Conservation (phyloP, 2,888 invertebrate genomes). For the Sinopyrophorus schimmeli region DNA sequence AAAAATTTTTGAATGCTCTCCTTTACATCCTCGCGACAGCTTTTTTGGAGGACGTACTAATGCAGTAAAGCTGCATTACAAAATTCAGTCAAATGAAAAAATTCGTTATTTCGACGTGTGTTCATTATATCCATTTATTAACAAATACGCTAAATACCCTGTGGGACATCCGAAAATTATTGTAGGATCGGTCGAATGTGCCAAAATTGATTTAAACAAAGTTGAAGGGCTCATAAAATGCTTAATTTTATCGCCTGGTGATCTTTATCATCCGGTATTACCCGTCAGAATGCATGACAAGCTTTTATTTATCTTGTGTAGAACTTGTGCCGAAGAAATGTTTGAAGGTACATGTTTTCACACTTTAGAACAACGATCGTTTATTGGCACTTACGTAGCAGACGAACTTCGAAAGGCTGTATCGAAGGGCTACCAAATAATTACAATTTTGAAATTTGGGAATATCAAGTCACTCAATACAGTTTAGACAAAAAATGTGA, state of each 20-base stretch:
- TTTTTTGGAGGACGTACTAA: slow-evolving; percentile 42
- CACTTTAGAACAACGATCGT: neutral
- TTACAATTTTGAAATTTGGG: slow-evolving; percentile 46
- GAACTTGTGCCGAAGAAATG: neutral
- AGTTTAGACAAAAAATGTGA: slow-evolving; percentile 15
- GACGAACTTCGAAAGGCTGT: slow-evolving; percentile 43
- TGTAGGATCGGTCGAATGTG: slow-evolving; percentile 30
- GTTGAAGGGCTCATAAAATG: slow-evolving; percentile 10
- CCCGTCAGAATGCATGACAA: slow-evolving; percentile 3
- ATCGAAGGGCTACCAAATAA: slow-evolving; percentile 38
- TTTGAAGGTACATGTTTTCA: neutral
- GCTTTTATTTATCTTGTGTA: slow-evolving; percentile 6
- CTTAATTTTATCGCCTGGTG: slow-evolving; percentile 4
- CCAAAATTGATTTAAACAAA: slow-evolving; percentile 18
- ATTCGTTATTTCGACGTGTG: slow-evolving; percentile 41
- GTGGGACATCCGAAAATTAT: slow-evolving; percentile 42
- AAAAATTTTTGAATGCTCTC: neutral
- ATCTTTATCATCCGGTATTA: slow-evolving; percentile 11
- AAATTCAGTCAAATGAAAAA: slow-evolving; percentile 32
- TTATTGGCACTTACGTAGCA: slow-evolving; percentile 43
- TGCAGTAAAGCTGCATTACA: slow-evolving; percentile 34
- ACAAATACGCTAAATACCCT: slow-evolving; percentile 41
- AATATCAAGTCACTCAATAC: slow-evolving; percentile 38
- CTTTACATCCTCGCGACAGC: slow-evolving; percentile 36
- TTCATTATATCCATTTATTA: slow-evolving; percentile 42